Evolutionary conservation across 2,888 invertebrate genomes (phyloP).

Genomic region (Prenolepis imparis): DNA sequence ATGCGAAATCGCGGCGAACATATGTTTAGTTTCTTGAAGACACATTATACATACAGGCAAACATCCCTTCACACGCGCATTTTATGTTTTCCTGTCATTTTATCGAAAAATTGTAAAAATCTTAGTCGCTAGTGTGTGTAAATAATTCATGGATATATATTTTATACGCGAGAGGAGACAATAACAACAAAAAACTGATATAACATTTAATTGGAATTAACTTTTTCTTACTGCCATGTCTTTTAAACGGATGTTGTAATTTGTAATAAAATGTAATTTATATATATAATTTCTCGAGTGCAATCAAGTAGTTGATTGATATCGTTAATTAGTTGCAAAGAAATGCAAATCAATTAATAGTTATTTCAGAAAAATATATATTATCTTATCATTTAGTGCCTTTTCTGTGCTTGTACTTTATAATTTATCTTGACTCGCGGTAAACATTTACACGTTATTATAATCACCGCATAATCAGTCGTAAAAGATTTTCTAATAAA

Average conservation of each 20-base stretch:
- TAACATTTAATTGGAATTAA: neutral
- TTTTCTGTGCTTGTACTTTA: neutral
- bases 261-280: conserved; percentile 14
- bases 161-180: neutral
- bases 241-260: neutral
- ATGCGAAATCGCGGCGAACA: conserved; percentile 21
- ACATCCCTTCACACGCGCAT: conserved; percentile 1
- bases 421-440: neutral
- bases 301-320: neutral
- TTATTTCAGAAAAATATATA: neutral
- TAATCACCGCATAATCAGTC: neutral
- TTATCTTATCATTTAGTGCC: neutral
- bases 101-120: neutral
- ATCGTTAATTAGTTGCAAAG: neutral
- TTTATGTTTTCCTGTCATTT: neutral
- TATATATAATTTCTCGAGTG: neutral
- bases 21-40: neutral
- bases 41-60: neutral
- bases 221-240: neutral
- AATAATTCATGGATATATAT: neutral
- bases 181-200: conserved; percentile 3
- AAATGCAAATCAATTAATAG: neutral
- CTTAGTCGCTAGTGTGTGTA: neutral
- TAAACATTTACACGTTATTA: neutral
- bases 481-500: conserved; percentile 14